These are phyloP conservation scores for Drosophila neocordata DNA, from an alignment of 1,140 invertebrate genomes.

Conservation along the genomic window DNA sequence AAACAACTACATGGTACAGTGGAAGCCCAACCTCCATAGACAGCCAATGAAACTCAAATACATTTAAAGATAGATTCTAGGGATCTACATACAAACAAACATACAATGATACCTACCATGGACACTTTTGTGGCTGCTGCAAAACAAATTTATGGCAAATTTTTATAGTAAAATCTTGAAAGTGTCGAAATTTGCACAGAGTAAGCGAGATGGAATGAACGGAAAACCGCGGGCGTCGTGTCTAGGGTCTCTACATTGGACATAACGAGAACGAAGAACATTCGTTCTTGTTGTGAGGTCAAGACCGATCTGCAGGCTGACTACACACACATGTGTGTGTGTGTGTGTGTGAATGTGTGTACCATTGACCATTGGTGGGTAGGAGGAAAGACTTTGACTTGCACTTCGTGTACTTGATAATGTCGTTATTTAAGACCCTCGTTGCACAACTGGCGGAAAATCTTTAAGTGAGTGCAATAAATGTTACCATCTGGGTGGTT, in stretches of 20 bases:
- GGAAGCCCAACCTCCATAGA: conserved; percentile 34
- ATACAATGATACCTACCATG: neutral
- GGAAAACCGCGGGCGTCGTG: conserved; percentile 50
- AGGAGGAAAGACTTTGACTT: conserved; percentile 19
- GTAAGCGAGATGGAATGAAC: conserved; percentile 28
- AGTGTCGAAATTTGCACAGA: conserved; percentile 68
- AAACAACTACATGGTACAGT: neutral
- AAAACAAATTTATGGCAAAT: conserved; percentile 77
- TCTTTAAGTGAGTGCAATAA: conserved; percentile 6
- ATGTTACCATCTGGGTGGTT: conserved; percentile 9
- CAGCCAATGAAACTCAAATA: conserved; percentile 50
- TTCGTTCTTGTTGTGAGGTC: conserved; percentile 70
- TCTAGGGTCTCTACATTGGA: conserved; percentile 5
- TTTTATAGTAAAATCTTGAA: conserved; percentile 76
- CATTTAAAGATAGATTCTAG: conserved; percentile 32
- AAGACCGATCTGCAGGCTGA: conserved; percentile 26
- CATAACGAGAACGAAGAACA: conserved; percentile 31
- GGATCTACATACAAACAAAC: neutral
- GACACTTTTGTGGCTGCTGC: conserved; percentile 36
- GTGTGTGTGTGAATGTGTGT: conserved; percentile 1
- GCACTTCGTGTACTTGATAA: conserved; percentile 70
- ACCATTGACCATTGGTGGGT: conserved; percentile 25
- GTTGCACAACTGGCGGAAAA: conserved; percentile 47
- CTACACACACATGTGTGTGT: conserved; percentile 25
- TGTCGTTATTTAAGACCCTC: conserved; percentile 66